Conservation (phyloP, 2,797 vertebrate species). For the Chelmon rostratus region DNA sequence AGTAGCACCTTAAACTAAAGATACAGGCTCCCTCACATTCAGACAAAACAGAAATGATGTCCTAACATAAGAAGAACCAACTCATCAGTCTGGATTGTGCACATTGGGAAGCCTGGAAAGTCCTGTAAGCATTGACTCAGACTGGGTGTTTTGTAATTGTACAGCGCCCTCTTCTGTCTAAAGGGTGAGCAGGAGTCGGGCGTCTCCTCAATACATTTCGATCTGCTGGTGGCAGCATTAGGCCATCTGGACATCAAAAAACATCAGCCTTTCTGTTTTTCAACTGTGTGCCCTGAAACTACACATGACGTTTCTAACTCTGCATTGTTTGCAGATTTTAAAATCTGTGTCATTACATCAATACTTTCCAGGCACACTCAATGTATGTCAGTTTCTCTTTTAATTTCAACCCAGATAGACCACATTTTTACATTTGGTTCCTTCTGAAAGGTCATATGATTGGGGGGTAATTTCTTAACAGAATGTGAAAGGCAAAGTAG, state of each 20-base stretch:
- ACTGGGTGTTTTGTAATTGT: constrained; percentile 39
- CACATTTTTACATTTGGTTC: constrained; percentile 10
- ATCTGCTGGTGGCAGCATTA: constrained; percentile 54
- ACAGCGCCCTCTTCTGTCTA: constrained; percentile 77
- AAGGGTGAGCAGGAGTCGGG: background rate
- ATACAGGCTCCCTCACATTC: background rate
- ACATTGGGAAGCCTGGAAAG: constrained; percentile 8
- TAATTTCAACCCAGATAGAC: background rate
- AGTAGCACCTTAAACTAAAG: background rate
- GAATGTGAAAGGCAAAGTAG: constrained; percentile 41
- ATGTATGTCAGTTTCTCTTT: background rate
- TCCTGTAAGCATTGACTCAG: background rate
- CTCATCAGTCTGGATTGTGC: background rate
- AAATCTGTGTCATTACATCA: background rate
- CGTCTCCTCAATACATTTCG: background rate
- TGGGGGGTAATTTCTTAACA: background rate
- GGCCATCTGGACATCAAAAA: background rate
- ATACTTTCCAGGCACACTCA: background rate
- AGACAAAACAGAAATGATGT: background rate
- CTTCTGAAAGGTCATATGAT: background rate
- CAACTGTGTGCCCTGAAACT: background rate
- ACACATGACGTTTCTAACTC: background rate
- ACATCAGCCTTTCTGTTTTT: background rate
- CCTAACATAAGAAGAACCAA: background rate
- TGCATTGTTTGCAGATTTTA: background rate